Percentiles rank a stretch among this genome's conserved stretches.
phyloP scores from a whole-genome alignment of 2,113 vertebrate species.

The Todiramphus saurophagus region DNA sequence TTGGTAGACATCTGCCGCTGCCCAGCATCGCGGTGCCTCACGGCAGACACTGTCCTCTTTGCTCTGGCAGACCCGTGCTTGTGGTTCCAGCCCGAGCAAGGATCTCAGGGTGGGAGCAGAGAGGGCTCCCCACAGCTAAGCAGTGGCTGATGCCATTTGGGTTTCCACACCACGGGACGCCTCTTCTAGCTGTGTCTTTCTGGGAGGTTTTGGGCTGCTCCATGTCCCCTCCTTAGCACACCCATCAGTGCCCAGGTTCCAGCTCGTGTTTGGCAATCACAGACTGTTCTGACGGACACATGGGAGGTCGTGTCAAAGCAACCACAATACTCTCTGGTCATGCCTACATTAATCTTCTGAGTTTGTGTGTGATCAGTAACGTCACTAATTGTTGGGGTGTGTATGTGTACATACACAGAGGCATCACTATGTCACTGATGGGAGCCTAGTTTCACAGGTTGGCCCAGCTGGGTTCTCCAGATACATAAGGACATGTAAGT shows the following conservation, averaged over 20 bases:
- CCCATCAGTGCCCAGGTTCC: background rate
- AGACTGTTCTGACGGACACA: background rate
- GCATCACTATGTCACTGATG: background rate
- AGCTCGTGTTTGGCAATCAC: background rate
- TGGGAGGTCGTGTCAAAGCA: background rate
- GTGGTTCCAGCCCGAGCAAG: background rate
- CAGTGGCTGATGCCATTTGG: rapidly evolving
- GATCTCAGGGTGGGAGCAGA: background rate
- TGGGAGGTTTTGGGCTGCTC: background rate
- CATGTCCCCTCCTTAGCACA: rapidly evolving
- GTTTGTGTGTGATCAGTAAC: rapidly evolving
- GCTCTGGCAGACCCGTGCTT: background rate
- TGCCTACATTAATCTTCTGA: background rate
- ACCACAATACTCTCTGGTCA: background rate
- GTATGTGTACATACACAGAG: no score
- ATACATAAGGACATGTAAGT: background rate
- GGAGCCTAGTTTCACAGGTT: background rate
- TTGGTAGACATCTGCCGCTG: background rate
- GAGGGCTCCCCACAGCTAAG: background rate
- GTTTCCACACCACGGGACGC: background rate
- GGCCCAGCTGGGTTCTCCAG: background rate
- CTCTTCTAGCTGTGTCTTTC: background rate
- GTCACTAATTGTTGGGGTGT: background rate
- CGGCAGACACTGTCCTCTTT: background rate
- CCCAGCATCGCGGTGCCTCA: background rate